Evolutionary conservation across 2,888 invertebrate genomes (phyloP).

Genomic region (Glaucopsyche alexis): DNA sequence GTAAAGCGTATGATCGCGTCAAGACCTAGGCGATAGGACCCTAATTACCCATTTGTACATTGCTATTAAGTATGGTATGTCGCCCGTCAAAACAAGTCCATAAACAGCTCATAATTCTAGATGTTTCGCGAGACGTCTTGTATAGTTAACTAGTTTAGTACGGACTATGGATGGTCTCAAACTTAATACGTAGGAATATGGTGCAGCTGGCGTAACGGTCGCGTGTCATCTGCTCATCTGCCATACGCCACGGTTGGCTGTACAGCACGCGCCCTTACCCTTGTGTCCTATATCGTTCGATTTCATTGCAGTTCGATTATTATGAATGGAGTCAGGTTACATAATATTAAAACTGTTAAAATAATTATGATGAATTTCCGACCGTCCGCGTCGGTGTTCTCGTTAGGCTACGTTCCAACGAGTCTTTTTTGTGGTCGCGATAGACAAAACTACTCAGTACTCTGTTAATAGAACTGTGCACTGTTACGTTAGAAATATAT

Average conservation of each 20-base stretch:
- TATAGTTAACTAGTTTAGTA: constrained; percentile 22
- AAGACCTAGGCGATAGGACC: neutral
- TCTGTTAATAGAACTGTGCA: too few relatives aligned
- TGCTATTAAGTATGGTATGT: neutral
- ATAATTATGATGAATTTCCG: too few relatives aligned
- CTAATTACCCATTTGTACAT: neutral
- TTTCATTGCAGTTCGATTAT: neutral
- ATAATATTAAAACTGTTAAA: neutral
- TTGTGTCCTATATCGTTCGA: constrained; percentile 15
- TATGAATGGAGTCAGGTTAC: neutral
- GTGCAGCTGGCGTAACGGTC: constrained; percentile 78
- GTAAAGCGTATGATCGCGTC: neutral
- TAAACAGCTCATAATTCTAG: neutral
- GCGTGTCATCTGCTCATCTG: constrained; percentile 75
- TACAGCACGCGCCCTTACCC: constrained; percentile 55
- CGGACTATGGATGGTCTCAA: neutral
- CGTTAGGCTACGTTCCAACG: too few relatives aligned
- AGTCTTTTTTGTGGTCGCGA: too few relatives aligned
- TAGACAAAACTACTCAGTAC: too few relatives aligned
- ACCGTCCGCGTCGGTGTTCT: too few relatives aligned
- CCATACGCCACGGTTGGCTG: constrained; percentile 73
- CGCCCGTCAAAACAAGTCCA: neutral
- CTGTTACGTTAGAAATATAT: too few relatives aligned
- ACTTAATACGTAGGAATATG: neutral
- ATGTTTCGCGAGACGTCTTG: constrained; percentile 1